Conservation (phyloP, 1,140 invertebrate species). For the Procambarus clarkii region DNA sequence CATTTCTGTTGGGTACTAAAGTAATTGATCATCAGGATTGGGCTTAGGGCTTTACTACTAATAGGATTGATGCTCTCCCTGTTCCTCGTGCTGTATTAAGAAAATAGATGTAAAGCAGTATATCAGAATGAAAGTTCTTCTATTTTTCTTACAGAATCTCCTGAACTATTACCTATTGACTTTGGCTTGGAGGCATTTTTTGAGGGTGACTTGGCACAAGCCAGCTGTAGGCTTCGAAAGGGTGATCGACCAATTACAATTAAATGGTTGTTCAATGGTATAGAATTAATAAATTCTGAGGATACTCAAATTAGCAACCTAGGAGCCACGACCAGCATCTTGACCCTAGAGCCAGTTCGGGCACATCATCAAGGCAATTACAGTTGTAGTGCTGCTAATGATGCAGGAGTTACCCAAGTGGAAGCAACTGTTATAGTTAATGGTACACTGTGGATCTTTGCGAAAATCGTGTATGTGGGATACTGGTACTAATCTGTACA, state of each 20-base stretch:
- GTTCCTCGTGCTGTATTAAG: constrained; percentile 35
- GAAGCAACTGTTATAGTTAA: constrained; percentile 66
- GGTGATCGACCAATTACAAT: constrained; percentile 89
- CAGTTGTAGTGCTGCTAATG: constrained; percentile 81
- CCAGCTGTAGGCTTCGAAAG: constrained; percentile 88
- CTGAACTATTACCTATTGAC: constrained; percentile 63
- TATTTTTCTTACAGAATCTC: constrained; percentile 68
- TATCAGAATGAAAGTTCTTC: constrained; percentile 16
- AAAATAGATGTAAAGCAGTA: not conserved
- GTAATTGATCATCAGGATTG: constrained; percentile 3
- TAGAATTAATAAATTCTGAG: constrained; percentile 72
- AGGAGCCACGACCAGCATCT: constrained; percentile 68
- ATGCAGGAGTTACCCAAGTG: constrained; percentile 76
- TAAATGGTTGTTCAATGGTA: constrained; percentile 85
- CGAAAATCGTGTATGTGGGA: constrained; percentile 13
- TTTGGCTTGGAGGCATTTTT: constrained; percentile 73
- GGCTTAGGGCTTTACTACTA: not conserved
- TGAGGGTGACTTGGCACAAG: constrained; percentile 79
- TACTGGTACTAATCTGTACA: constrained; percentile 29
- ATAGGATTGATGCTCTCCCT: constrained; percentile 38
- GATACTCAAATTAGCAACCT: constrained; percentile 59
- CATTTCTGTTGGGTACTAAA: constrained; percentile 5
- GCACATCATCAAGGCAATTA: constrained; percentile 74
- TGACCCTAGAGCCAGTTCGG: constrained; percentile 71
- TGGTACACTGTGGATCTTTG: constrained; percentile 56